Evolutionary conservation across 2,113 vertebrate genomes (phyloP).

Genomic region (Ibidorhyncha struthersii): DNA sequence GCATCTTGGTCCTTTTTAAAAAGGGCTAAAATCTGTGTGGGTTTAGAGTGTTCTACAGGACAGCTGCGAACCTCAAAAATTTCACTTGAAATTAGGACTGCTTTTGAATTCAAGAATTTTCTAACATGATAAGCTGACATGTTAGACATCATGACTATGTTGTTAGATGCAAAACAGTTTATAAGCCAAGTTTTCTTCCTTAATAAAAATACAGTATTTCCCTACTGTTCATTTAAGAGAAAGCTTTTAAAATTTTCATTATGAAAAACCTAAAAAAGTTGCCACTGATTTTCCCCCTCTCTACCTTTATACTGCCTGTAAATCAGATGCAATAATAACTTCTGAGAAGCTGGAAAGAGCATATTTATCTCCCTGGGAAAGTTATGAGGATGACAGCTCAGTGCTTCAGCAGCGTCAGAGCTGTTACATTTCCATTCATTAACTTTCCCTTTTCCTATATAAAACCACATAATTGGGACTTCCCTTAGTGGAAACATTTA

Average conservation of each 20-base stretch:
- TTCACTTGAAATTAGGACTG: not conserved
- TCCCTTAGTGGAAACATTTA: constrained; percentile 59
- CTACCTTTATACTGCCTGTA: constrained; percentile 7
- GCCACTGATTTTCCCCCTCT: not conserved
- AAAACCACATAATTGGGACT: constrained; percentile 59
- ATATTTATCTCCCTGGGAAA: constrained; percentile 57
- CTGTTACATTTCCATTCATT: constrained; percentile 62
- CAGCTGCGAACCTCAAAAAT: not conserved
- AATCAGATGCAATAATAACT: constrained; percentile 54
- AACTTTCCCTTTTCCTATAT: constrained; percentile 49
- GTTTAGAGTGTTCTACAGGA: not conserved
- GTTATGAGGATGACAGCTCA: constrained; percentile 48
- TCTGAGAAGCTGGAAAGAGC: constrained; percentile 27
- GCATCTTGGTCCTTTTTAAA: not conserved
- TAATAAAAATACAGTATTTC: not conserved
- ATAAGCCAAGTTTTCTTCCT: not conserved
- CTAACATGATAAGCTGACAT: not conserved
- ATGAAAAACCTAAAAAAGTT: not conserved
- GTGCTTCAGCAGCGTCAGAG: constrained; percentile 10
- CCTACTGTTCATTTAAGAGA: not conserved
- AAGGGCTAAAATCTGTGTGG: not conserved
- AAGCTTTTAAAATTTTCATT: not conserved
- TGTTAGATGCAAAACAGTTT: not conserved
- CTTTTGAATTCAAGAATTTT: not conserved
- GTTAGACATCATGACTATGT: not conserved